Percentiles rank a stretch among this genome's conserved stretches.
These are phyloP conservation scores for Scortum barcoo DNA, from an alignment of 2,113 vertebrate species.

Conservation along the genomic window DNA sequence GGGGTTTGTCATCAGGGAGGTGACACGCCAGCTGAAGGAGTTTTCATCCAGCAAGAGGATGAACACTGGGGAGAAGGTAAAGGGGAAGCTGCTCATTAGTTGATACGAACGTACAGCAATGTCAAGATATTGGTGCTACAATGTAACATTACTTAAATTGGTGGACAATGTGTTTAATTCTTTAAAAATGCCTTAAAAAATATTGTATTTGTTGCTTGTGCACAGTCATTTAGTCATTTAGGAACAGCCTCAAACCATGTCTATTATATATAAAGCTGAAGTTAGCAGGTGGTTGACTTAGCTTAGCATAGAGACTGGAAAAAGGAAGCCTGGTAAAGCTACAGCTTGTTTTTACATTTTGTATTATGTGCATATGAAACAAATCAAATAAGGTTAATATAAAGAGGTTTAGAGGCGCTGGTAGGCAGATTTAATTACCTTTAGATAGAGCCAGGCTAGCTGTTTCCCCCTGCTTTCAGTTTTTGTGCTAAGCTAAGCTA, in stretches of 20 bases:
- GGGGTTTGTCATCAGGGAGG: slow-evolving; percentile 86
- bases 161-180: not conserved
- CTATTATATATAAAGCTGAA: not conserved
- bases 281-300: not conserved
- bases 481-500: not conserved
- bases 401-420: not conserved
- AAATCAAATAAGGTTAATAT: not conserved
- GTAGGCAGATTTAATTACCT: not conserved
- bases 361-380: not conserved
- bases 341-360: not conserved
- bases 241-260: too few species aligned
- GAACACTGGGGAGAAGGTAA: slow-evolving; percentile 99
- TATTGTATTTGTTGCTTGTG: too few species aligned
- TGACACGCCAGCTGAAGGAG: slow-evolving; percentile 97
- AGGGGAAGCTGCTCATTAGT: not conserved
- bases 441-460: not conserved
- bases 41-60: slow-evolving; percentile 99
- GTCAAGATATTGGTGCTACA: not conserved
- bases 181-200: not conserved
- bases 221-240: too few species aligned
- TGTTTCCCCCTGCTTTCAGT: not conserved
- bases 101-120: not conserved
- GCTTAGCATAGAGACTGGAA: not conserved
- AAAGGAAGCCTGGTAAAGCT: not conserved
- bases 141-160: not conserved